Conservation (phyloP, 2,797 vertebrate species). For the Momotus momota region DNA sequence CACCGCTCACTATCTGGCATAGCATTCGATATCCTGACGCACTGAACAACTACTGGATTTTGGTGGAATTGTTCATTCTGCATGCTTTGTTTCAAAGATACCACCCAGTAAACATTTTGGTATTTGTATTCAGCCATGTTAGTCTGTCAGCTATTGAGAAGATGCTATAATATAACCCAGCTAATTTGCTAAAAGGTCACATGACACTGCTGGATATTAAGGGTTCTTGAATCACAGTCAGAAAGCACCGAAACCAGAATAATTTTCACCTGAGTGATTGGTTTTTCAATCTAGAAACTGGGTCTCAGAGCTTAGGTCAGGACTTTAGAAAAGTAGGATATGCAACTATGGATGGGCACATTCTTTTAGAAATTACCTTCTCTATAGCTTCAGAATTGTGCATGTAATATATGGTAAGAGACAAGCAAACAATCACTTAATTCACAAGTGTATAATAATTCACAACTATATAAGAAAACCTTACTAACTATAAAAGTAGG, state of each 20-base stretch:
- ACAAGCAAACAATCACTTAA: neutral
- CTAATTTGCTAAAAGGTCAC: neutral
- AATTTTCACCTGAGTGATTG: neutral
- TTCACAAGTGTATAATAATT: neutral
- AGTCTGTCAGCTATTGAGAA: neutral
- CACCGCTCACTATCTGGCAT: fast-evolving
- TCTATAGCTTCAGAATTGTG: neutral
- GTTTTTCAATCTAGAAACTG: neutral
- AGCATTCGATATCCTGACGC: neutral
- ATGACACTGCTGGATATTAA: neutral
- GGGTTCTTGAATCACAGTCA: neutral
- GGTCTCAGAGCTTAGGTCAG: neutral
- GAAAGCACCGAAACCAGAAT: neutral
- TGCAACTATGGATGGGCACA: neutral
- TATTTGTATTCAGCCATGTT: neutral
- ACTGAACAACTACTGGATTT: neutral
- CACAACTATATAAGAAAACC: neutral
- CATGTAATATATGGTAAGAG: neutral
- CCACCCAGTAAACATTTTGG: neutral
- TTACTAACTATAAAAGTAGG: neutral
- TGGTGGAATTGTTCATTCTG: neutral
- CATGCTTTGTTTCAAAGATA: neutral
- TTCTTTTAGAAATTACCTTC: neutral
- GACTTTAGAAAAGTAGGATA: neutral
- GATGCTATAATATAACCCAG: neutral